Percentiles rank a stretch among this genome's conserved stretches.
Conservation (phyloP, 2,113 vertebrate species). For the Seriola rivoliana region DNA sequence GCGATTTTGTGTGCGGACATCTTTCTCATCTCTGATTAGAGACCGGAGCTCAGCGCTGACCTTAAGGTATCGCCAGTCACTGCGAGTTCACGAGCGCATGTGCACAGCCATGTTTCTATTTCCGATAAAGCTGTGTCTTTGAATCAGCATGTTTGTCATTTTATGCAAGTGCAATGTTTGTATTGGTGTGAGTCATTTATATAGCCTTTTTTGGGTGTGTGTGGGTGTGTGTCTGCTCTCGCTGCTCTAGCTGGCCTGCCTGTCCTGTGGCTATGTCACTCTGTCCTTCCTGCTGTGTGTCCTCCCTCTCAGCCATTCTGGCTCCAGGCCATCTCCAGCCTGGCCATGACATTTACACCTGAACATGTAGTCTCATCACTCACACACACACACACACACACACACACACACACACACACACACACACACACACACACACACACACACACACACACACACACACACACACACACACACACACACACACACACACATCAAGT, state of each 20-base stretch:
- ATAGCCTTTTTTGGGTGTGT: slow-evolving; percentile 39
- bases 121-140: slow-evolving; percentile 34
- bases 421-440: background rate
- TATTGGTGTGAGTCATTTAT: slow-evolving; percentile 50
- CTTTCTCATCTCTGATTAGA: slow-evolving; percentile 70
- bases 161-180: slow-evolving; percentile 30
- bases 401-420: background rate
- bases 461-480: background rate
- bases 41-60: slow-evolving; percentile 40
- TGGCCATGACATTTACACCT: slow-evolving; percentile 58
- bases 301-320: slow-evolving; percentile 53
- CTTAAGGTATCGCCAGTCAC: slow-evolving; percentile 49
- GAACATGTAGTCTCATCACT: slow-evolving; percentile 11
- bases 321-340: slow-evolving; percentile 46
- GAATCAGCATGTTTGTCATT: slow-evolving; percentile 42
- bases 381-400: slow-evolving; percentile 4
- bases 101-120: slow-evolving; percentile 21
- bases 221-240: background rate
- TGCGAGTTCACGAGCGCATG: background rate
- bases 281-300: slow-evolving; percentile 62
- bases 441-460: too few species aligned
- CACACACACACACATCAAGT: background rate
- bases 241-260: slow-evolving; percentile 8
- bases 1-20: slow-evolving; percentile 68
- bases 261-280: slow-evolving; percentile 66